Conservation (phyloP, 2,797 vertebrate species). For the Platalea minor region DNA sequence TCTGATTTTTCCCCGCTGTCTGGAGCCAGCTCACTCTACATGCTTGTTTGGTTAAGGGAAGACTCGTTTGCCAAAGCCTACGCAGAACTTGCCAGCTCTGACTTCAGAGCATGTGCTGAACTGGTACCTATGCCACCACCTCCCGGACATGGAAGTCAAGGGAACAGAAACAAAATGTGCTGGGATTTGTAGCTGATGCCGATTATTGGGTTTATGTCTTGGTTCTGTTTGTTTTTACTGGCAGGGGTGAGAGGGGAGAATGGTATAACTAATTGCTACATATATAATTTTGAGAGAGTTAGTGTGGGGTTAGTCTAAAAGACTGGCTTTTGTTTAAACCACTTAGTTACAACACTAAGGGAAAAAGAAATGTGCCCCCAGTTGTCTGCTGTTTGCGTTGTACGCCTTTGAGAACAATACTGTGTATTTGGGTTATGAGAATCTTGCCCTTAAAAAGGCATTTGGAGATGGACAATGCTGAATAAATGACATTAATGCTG, state of each 20-base stretch:
- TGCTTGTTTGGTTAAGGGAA: not conserved
- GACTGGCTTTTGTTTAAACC: not conserved
- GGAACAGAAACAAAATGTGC: not conserved
- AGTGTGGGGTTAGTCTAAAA: not conserved
- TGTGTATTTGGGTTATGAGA: not conserved
- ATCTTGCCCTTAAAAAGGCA: not conserved
- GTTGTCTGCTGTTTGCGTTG: not conserved
- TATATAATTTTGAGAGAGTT: not conserved
- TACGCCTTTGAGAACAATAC: not conserved
- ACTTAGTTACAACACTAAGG: not conserved
- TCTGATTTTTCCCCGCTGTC: not conserved
- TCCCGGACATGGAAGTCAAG: not conserved
- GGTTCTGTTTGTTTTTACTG: not conserved
- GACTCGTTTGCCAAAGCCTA: not conserved
- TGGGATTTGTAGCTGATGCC: not conserved
- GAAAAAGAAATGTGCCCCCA: not conserved
- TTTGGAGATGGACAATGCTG: not conserved
- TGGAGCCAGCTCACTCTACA: not conserved
- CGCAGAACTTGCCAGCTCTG: not conserved
- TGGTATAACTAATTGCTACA: rapidly evolving
- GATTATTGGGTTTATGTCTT: not conserved
- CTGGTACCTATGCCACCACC: not conserved
- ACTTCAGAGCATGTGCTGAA: not conserved
- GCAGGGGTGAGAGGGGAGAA: not conserved
- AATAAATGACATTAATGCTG: not conserved